A percentile compares a stretch with the other conserved stretches of the same genome.
Conservation (phyloP, 2,797 vertebrate species). For the Apodemus agrarius region DNA sequence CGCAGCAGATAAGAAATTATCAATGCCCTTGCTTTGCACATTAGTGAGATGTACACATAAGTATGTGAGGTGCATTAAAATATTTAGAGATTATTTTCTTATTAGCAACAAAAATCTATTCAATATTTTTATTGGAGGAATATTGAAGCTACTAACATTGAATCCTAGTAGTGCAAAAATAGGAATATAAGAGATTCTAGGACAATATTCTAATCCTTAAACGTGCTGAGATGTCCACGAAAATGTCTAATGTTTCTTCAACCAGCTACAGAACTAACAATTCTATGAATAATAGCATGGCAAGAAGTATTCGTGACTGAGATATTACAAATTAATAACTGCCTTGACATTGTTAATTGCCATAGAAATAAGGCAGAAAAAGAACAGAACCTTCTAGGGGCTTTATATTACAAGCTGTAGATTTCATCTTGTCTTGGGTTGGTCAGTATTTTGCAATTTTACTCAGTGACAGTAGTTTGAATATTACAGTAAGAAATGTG, state of each 20-base stretch:
- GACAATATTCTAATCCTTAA: not conserved
- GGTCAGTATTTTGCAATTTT: not conserved
- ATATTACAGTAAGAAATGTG: not conserved
- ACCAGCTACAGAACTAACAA: rapidly evolving
- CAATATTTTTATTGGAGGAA: not conserved
- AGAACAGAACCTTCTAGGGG: not conserved
- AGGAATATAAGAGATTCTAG: not conserved
- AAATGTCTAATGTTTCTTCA: not conserved
- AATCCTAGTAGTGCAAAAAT: not conserved
- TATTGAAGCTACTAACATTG: not conserved
- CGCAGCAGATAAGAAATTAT: not conserved
- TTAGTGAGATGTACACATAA: not conserved
- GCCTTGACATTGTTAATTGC: not conserved
- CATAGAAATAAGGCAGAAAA: slow-evolving; percentile 3
- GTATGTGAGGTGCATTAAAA: not conserved
- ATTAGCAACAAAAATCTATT: not conserved
- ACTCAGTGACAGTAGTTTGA: not conserved
- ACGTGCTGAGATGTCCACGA: not conserved
- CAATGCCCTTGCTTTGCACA: not conserved
- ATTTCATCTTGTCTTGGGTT: not conserved
- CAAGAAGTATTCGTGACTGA: not conserved
- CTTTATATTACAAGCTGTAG: not conserved
- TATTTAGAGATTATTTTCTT: not conserved
- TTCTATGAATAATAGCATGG: not conserved
- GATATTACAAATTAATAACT: not conserved